Conservation (phyloP, 2,888 invertebrate genomes). For the Agriotes lineatus region DNA sequence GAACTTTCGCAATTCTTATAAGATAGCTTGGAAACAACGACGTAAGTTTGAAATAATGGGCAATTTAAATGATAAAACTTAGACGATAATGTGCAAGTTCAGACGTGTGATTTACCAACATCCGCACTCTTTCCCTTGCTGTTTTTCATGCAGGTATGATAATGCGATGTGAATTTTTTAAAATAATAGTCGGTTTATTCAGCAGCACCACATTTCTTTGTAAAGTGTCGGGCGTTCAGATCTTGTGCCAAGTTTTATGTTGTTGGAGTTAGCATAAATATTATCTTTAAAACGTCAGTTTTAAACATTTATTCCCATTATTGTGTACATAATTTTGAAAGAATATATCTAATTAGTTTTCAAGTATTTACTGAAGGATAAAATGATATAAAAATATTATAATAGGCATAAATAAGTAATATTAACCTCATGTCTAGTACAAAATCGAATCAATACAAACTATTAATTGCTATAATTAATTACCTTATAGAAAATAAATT, state of each 20-base stretch:
- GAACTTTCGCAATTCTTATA: conserved; percentile 20
- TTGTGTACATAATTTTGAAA: too few species aligned
- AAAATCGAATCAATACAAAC: too few species aligned
- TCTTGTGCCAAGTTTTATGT: neutral
- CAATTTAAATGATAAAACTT: conserved; percentile 32
- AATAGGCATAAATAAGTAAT: too few species aligned
- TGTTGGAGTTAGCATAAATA: neutral
- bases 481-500: too few species aligned
- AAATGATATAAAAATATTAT: too few species aligned
- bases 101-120: conserved; percentile 19
- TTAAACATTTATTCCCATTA: too few species aligned
- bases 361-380: too few species aligned
- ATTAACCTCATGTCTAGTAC: too few species aligned
- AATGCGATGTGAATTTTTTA: conserved; percentile 12
- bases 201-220: conserved; percentile 1
- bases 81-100: conserved; percentile 22
- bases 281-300: too few species aligned
- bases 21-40: conserved; percentile 24
- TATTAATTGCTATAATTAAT: too few species aligned
- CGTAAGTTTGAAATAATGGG: conserved; percentile 28
- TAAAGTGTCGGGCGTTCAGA: neutral
- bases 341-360: too few species aligned
- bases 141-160: conserved; percentile 16
- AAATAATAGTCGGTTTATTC: conserved; percentile 14
- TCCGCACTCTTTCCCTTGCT: conserved; percentile 18